Evolutionary conservation across 2,888 invertebrate species (phyloP).

Genomic region (Creontiades dilutus): DNA sequence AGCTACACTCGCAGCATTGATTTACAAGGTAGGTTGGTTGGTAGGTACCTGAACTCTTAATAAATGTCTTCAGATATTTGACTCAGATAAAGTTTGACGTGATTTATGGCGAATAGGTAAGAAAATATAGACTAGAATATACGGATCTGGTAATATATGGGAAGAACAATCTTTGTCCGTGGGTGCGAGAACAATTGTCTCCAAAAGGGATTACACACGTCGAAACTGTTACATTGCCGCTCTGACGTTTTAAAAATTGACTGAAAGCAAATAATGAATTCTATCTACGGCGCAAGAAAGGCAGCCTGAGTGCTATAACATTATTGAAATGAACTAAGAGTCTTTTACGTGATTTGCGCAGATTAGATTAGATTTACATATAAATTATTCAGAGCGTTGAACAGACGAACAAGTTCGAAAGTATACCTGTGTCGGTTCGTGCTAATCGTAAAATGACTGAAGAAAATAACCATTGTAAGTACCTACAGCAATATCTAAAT

Average conservation of each 20-base stretch:
- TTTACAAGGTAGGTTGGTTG: too few relatives aligned
- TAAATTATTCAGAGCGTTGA: neutral
- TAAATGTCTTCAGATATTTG: too few relatives aligned
- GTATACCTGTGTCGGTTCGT: neutral
- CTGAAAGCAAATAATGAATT: neutral
- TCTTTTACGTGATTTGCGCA: neutral
- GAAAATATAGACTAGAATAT: too few relatives aligned
- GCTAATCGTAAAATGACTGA: neutral
- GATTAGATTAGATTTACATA: neutral
- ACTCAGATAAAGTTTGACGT: too few relatives aligned
- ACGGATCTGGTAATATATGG: too few relatives aligned
- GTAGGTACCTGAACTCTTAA: too few relatives aligned
- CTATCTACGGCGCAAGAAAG: neutral
- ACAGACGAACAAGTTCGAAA: neutral
- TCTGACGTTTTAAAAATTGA: neutral
- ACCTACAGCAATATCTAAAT: too few relatives aligned
- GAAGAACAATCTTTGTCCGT: too few relatives aligned
- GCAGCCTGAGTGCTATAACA: neutral
- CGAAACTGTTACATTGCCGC: neutral
- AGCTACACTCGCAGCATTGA: too few relatives aligned
- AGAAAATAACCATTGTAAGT: neutral
- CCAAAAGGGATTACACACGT: neutral
- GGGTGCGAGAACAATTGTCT: neutral
- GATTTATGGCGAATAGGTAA: too few relatives aligned
- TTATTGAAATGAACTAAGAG: neutral